These are phyloP conservation scores for Strix aluco DNA, from an alignment of 2,113 vertebrate species.

Conservation along the genomic window DNA sequence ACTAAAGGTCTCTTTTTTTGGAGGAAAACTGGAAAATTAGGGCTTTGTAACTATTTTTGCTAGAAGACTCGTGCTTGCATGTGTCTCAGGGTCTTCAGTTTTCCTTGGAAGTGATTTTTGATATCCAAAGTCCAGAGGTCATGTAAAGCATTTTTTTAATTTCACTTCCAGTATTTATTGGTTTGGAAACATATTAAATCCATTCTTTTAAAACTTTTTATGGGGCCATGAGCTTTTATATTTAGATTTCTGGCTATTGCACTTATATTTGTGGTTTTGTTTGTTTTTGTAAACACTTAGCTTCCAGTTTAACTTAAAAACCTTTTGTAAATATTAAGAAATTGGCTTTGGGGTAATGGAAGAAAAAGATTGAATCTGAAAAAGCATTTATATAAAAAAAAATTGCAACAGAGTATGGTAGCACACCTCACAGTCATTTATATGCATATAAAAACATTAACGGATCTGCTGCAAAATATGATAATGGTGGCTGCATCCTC, in stretches of 20 bases:
- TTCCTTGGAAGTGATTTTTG: constrained; percentile 67
- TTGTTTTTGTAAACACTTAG: constrained; percentile 48
- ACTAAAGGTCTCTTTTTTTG: constrained; percentile 60
- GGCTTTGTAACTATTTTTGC: constrained; percentile 66
- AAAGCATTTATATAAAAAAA: constrained; percentile 18
- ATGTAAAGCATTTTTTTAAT: constrained; percentile 42
- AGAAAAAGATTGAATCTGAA: constrained; percentile 5
- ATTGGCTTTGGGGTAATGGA: background rate
- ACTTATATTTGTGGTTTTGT: constrained; percentile 12
- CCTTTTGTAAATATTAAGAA: constrained; percentile 52
- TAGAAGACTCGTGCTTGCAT: constrained; percentile 69
- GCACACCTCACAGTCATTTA: constrained; percentile 23
- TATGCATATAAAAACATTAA: background rate
- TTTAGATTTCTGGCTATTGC: constrained; percentile 60
- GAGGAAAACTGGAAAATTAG: constrained; percentile 72
- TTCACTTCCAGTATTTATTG: constrained; percentile 65
- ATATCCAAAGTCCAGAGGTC: constrained; percentile 62
- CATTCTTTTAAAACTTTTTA: constrained; percentile 38
- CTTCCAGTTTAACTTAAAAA: constrained; percentile 56
- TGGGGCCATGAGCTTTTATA: constrained; percentile 55
- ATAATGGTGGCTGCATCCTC: constrained; percentile 8
- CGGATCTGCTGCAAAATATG: background rate
- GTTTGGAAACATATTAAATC: constrained; percentile 57
- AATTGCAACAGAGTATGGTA: constrained; percentile 25
- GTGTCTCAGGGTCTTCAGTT: constrained; percentile 71